Conservation (phyloP, 2,113 vertebrate genomes). For the Phoenicopterus ruber region DNA sequence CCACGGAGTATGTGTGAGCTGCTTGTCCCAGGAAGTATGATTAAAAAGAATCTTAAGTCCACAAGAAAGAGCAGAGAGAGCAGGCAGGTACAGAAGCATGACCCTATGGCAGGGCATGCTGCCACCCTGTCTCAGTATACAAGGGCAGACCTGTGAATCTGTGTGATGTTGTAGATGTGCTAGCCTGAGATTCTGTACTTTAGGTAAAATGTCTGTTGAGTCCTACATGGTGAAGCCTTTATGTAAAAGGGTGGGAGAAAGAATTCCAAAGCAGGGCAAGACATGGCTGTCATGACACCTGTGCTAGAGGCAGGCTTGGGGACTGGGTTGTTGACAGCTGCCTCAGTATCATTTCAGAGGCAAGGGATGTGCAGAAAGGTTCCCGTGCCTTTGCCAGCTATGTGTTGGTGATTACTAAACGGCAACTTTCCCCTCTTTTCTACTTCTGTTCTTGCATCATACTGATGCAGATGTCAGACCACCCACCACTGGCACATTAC, state of each 20-base stretch:
- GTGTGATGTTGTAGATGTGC: neutral
- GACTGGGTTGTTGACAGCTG: neutral
- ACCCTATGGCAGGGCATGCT: neutral
- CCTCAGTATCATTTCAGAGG: neutral
- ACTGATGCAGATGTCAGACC: neutral
- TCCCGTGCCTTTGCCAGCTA: neutral
- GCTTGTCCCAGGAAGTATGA: neutral
- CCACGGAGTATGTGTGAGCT: neutral
- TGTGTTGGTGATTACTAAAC: neutral
- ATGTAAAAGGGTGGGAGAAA: neutral
- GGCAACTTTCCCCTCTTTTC: neutral
- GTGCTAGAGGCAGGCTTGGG: neutral
- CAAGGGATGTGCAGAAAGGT: neutral
- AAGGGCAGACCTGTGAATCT: neutral
- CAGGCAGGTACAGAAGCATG: neutral
- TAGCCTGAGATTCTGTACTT: neutral
- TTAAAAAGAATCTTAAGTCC: neutral
- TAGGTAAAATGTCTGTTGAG: neutral
- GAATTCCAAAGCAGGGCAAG: neutral
- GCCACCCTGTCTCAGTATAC: neutral
- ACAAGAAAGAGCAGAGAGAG: neutral
- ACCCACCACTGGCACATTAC: neutral
- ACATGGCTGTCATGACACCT: neutral
- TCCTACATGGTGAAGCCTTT: neutral
- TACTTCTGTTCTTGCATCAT: neutral